phyloP scores from a whole-genome alignment of 2,797 vertebrate genomes.

The Limosa lapponica region DNA sequence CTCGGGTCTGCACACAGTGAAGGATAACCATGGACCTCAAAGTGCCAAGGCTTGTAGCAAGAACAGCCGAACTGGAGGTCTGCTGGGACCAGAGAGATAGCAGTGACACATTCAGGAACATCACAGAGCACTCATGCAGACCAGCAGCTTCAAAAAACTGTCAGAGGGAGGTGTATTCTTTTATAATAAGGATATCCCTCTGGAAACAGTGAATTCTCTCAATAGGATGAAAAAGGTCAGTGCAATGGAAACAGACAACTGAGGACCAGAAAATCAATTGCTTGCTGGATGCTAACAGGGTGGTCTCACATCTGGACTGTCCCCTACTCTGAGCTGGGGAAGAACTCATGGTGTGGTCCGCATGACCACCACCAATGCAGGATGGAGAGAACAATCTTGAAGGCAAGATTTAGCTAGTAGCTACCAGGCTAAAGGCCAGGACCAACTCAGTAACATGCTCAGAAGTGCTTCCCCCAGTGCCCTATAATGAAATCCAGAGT shows the following conservation, averaged over 20 bases:
- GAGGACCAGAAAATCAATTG: neutral
- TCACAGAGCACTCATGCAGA: neutral
- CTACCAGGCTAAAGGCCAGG: neutral
- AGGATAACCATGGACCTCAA: neutral
- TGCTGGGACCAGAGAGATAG: neutral
- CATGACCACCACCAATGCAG: neutral
- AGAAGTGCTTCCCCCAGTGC: neutral
- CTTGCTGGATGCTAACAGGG: neutral
- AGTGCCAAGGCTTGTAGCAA: neutral
- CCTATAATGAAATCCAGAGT: neutral
- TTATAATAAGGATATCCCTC: neutral
- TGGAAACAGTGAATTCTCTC: neutral
- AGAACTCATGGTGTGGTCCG: neutral
- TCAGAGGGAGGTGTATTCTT: neutral
- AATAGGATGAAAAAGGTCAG: neutral
- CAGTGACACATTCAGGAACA: neutral
- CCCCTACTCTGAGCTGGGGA: neutral
- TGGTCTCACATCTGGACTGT: slow-evolving; percentile 11
- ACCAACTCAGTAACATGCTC: neutral
- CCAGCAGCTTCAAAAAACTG: neutral
- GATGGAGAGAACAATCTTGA: neutral
- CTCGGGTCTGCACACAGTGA: neutral
- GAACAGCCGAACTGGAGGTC: neutral
- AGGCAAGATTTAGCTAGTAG: neutral
- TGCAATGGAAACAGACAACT: neutral